Evolutionary conservation across 2,113 vertebrate genomes (phyloP).

Genomic region (Melanerpes formicivorus): DNA sequence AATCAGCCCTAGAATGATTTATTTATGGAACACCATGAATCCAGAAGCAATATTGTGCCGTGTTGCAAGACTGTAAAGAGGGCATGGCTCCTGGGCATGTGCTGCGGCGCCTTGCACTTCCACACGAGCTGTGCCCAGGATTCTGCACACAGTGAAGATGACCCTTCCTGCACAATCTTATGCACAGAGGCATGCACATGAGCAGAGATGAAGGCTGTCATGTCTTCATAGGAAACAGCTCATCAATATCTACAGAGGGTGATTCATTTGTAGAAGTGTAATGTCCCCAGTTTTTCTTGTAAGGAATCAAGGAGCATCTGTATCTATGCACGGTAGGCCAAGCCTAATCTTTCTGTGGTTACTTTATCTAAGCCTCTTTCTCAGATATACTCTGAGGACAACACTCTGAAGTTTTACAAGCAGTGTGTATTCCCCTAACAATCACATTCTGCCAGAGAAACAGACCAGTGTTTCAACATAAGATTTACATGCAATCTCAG

Average conservation of each 20-base stretch:
- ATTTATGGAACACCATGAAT: neutral
- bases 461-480: neutral
- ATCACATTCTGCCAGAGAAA: neutral
- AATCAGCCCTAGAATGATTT: neutral
- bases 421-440: neutral
- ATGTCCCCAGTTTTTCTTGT: neutral
- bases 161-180: neutral
- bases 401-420: neutral
- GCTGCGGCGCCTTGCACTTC: fast-evolving
- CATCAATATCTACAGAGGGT: neutral
- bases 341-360: neutral
- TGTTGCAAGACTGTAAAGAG: neutral
- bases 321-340: neutral
- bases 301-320: neutral
- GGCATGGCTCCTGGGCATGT: neutral
- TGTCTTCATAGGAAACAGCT: neutral
- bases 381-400: neutral
- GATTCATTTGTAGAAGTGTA: neutral
- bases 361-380: neutral
- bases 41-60: neutral
- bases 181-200: neutral
- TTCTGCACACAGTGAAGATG: fast-evolving
- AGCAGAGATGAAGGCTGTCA: neutral
- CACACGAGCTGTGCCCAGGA: neutral
- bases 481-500: neutral